A percentile compares a stretch with the other conserved stretches of the same genome.
Evolutionary conservation across 64 coral and sea anemone species (phyloP).

Genomic region (Porites australiensis): DNA sequence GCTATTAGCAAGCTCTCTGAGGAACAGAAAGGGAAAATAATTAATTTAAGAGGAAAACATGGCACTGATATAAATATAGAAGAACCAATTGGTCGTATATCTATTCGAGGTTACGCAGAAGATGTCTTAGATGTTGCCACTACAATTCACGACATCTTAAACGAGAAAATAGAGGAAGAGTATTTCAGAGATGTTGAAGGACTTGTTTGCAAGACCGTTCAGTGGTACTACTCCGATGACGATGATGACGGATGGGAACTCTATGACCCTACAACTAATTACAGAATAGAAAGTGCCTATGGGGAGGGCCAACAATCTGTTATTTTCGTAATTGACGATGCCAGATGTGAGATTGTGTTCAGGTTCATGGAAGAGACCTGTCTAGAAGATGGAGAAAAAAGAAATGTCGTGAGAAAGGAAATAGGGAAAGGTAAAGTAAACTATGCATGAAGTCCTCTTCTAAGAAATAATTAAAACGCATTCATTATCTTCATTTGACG

Average conservation of each 20-base stretch:
- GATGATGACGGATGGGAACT: background rate
- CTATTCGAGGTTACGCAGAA: conserved; percentile 14
- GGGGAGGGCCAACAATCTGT: background rate
- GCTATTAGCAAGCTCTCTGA: conserved; percentile 13
- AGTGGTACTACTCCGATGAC: conserved; percentile 24
- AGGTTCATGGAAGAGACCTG: conserved; percentile 1
- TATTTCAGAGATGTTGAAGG: conserved; percentile 38
- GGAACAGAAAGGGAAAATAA: background rate
- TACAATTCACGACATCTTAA: conserved; percentile 37
- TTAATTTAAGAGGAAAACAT: background rate
- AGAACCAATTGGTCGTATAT: conserved; percentile 4
- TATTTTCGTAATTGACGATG: background rate
- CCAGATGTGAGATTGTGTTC: conserved; percentile 1
- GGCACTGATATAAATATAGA: background rate
- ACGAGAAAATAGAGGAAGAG: conserved; percentile 29
- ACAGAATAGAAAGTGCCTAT: conserved; percentile 37
- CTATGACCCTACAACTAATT: conserved; percentile 15
- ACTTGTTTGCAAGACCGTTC: conserved; percentile 25
- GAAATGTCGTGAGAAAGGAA: background rate
- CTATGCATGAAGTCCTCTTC: too few relatives aligned
- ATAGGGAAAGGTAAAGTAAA: conserved; percentile 22
- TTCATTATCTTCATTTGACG: too few relatives aligned
- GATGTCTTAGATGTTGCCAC: conserved; percentile 4
- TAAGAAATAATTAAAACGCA: too few relatives aligned
- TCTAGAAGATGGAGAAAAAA: conserved; percentile 12